phyloP scores from a whole-genome alignment of 2,888 invertebrate species.

The Eugnorisma glareosa region DNA sequence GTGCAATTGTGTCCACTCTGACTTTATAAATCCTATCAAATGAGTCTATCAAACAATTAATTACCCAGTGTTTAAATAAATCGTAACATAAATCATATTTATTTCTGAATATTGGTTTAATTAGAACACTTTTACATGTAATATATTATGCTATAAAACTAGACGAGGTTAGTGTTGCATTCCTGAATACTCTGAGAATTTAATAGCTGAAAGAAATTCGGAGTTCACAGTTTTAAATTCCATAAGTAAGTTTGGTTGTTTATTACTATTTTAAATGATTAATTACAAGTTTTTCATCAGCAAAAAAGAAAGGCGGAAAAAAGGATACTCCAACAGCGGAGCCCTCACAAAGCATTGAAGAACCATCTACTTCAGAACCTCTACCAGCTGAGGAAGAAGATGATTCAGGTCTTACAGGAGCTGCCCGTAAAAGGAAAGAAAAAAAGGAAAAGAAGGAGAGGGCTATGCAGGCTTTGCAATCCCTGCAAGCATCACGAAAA shows the following conservation, averaged over 20 bases:
- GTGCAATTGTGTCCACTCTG: background rate
- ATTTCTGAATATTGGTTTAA: background rate
- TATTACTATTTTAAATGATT: background rate
- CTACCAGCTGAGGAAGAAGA: slow-evolving; percentile 44
- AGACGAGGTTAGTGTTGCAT: background rate
- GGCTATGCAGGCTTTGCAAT: slow-evolving; percentile 48
- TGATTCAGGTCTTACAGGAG: slow-evolving; percentile 49
- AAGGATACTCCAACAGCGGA: slow-evolving; percentile 56
- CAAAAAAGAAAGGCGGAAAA: slow-evolving; percentile 68
- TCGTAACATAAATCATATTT: background rate
- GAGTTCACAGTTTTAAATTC: background rate
- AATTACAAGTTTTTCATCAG: slow-evolving; percentile 41
- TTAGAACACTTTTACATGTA: background rate
- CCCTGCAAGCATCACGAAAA: slow-evolving; percentile 49
- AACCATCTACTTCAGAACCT: slow-evolving; percentile 53
- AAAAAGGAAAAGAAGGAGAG: slow-evolving; percentile 70
- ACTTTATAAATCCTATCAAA: background rate
- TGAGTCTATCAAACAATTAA: background rate
- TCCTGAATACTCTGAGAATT: background rate
- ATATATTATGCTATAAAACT: background rate
- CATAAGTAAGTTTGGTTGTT: background rate
- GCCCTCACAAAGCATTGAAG: slow-evolving; percentile 34
- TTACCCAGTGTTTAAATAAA: background rate
- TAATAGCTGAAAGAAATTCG: background rate
- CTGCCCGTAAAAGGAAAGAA: slow-evolving; percentile 65